A percentile compares a stretch with the other conserved stretches of the same genome.
Conservation (phyloP, 2,797 vertebrate species). For the Pseudotriccus pelzelni region DNA sequence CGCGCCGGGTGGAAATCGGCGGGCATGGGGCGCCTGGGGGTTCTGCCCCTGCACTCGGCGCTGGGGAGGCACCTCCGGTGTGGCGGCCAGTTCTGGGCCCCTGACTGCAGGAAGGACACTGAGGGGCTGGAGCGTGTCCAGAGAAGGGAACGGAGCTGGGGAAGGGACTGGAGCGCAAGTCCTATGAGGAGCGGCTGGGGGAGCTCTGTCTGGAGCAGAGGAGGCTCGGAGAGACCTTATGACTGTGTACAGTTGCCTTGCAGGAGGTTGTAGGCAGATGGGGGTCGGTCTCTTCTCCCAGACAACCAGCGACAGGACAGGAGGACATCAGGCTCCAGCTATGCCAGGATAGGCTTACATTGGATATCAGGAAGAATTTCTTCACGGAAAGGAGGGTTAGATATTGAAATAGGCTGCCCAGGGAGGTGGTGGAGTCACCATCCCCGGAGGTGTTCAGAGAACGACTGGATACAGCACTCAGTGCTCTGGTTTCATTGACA, state of each 20-base stretch:
- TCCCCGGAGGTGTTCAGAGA: not conserved
- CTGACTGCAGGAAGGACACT: not conserved
- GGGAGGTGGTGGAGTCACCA: not conserved
- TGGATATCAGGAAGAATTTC: not conserved
- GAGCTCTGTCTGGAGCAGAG: not conserved
- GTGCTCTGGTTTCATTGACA: not conserved
- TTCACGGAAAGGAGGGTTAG: not conserved
- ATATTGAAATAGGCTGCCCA: not conserved
- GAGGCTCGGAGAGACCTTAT: accelerated
- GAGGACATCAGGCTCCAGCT: not conserved
- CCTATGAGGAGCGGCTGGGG: not conserved
- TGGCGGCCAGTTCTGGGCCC: not conserved
- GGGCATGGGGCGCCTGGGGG: not conserved
- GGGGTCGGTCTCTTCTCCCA: not conserved
- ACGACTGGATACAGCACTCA: not conserved
- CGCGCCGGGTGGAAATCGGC: accelerated
- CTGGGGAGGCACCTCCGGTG: too few relatives aligned
- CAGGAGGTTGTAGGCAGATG: not conserved
- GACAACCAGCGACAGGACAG: not conserved
- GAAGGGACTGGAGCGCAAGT: not conserved
- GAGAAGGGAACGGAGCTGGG: not conserved
- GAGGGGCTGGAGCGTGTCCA: not conserved
- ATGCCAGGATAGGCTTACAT: not conserved
- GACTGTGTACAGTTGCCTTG: not conserved
- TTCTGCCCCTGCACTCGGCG: not conserved